These are phyloP conservation scores for Terebella lapidaria DNA, from an alignment of 2,888 invertebrate genomes.

Conservation along the genomic window DNA sequence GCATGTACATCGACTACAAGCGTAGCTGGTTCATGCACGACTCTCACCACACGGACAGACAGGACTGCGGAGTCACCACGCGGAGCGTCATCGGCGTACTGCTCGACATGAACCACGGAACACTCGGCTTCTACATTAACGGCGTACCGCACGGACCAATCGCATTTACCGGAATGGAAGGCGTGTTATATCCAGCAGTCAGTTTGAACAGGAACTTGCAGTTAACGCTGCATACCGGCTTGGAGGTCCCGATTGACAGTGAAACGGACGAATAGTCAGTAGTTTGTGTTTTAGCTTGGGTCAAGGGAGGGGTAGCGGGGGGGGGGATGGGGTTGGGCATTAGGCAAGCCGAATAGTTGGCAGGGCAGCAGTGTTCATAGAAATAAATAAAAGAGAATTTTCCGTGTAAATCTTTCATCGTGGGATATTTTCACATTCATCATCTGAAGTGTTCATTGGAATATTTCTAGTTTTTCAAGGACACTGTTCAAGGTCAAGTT, in stretches of 20 bases:
- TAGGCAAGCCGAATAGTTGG: too few relatives aligned
- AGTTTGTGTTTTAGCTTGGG: too few relatives aligned
- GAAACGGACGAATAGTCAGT: too few relatives aligned
- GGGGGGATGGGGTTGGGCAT: too few relatives aligned
- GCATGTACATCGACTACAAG: slow-evolving; percentile 92
- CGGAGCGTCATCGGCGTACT: slow-evolving; percentile 86
- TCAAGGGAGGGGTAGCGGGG: too few relatives aligned
- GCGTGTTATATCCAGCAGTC: slow-evolving; percentile 97
- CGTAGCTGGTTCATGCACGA: slow-evolving; percentile 98
- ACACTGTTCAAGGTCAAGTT: too few relatives aligned
- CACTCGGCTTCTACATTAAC: slow-evolving; percentile 87
- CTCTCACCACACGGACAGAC: slow-evolving; percentile 85
- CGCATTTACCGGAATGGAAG: slow-evolving; percentile 73
- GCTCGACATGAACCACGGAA: slow-evolving; percentile 83
- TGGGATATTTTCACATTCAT: too few relatives aligned
- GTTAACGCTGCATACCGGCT: slow-evolving; percentile 85
- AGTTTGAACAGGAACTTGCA: slow-evolving; percentile 93
- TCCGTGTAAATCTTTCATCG: too few relatives aligned
- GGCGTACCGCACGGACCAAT: slow-evolving; percentile 88
- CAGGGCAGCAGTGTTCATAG: too few relatives aligned
- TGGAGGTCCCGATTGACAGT: slow-evolving; percentile 74
- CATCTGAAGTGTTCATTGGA: too few relatives aligned
- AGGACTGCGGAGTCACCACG: slow-evolving; percentile 79
- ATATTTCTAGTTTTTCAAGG: too few relatives aligned
- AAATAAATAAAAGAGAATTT: too few relatives aligned